These are phyloP conservation scores for Drosophila suzukii DNA, from an alignment of 1,140 invertebrate genomes.

Conservation along the genomic window DNA sequence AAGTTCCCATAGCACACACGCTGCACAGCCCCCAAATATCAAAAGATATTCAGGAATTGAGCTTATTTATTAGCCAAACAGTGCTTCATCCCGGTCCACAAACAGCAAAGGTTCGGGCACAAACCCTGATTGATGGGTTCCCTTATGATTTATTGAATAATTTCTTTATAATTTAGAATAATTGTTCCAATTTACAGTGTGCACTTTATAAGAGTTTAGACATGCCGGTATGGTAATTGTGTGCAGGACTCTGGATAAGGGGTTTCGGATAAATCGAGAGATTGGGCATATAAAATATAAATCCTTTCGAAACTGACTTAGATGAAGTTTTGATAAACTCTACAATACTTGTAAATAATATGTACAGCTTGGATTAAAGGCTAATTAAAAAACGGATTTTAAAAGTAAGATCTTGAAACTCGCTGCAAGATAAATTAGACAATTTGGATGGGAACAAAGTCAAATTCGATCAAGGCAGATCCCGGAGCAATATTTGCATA, in stretches of 20 bases:
- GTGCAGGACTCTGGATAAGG: not conserved
- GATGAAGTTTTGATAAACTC: too few species aligned
- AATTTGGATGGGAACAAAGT: not conserved
- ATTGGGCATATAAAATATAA: too few species aligned
- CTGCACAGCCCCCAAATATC: constrained; percentile 41
- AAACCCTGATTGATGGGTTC: constrained; percentile 30
- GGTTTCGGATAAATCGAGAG: not conserved
- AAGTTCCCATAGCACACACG: constrained; percentile 54
- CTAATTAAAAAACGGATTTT: not conserved
- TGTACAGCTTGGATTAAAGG: not conserved
- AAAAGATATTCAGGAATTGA: constrained; percentile 35
- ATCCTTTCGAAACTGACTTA: too few species aligned
- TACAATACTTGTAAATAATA: too few species aligned
- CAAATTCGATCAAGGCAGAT: not conserved
- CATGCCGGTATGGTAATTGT: constrained; percentile 8
- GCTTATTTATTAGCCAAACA: constrained; percentile 47
- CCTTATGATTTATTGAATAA: constrained; percentile 48
- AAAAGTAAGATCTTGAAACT: not conserved
- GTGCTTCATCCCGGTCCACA: constrained; percentile 4
- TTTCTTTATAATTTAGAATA: constrained; percentile 41
- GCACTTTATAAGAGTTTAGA: not conserved
- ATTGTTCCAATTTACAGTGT: constrained; percentile 38
- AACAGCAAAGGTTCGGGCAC: not conserved
- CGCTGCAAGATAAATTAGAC: not conserved
- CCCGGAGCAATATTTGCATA: constrained; percentile 1